Evolutionary conservation across 2,113 vertebrate species (phyloP), one percentile per base, ranked within the genome.

Genomic region (Onychostruthus taczanowskii): DNA sequence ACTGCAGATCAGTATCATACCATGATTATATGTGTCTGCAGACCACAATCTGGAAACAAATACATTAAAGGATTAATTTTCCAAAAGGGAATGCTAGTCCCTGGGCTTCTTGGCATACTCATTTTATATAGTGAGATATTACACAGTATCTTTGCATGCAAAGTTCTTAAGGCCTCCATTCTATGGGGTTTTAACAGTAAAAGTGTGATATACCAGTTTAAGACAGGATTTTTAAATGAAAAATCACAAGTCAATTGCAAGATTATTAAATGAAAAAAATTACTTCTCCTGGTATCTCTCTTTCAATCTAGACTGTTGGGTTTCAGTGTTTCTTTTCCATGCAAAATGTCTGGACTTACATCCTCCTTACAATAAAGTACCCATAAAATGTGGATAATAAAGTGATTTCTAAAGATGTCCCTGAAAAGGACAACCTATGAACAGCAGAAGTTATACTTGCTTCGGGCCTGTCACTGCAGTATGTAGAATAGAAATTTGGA

Each of bases 21-120:
- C 27, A n/a, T 81, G 79, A 94, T 90, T 84, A 84, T 55, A 69
- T 26, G 26, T 75, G 53, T 74, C 76, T 93, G 83, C 80, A 92
- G 73, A 94, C 79, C 83, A 75, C 84, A 78, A 64, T 92, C 39
- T 89, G 44, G 93, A 94, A 92, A 81, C 44, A 87, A 95, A 93
- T 64, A 72, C 35, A 87, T 82, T 85, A 87, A 80, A 92, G 27
- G 44, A 92, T 35, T 87, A 58, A 83, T 85, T 89, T 93, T 90
- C 61, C 49, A 82, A 90, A 94, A 92, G 47, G 59, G 76, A 90
- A 90, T 77, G 64, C 35, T 86, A 43, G 55, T 84, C 33, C 68
- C 64, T 84, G 68, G 59, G 35, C 68, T 90, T 81, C 68, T 13
- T 67, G 50, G 61, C 82, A 87, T 59, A 64, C 3, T 59, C 52